phyloP scores from a whole-genome alignment of 1,140 invertebrate genomes.

The Panulirus ornatus region DNA sequence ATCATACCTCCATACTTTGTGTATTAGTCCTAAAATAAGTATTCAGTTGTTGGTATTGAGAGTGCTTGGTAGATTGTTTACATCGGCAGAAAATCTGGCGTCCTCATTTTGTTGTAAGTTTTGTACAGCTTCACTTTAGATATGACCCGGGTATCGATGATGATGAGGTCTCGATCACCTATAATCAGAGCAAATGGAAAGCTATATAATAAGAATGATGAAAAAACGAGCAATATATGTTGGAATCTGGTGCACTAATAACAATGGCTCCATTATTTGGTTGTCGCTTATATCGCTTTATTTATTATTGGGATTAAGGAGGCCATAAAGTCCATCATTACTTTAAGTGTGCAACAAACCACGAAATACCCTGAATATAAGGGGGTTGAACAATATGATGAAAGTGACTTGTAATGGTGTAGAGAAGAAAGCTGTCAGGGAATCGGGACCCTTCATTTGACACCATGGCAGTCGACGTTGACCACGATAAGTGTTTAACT shows the following conservation, averaged over 20 bases:
- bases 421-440: too few species aligned
- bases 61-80: slow-evolving; percentile 43
- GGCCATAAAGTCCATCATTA: too few species aligned
- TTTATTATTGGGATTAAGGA: not conserved
- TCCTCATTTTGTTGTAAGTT: slow-evolving; percentile 71
- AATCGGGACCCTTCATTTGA: too few species aligned
- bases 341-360: too few species aligned
- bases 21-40: not conserved
- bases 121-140: slow-evolving; percentile 52
- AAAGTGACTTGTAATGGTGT: too few species aligned
- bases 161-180: not conserved
- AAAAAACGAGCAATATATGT: not conserved
- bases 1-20: not conserved
- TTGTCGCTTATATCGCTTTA: not conserved
- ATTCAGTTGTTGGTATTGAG: slow-evolving; percentile 33
- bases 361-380: too few species aligned
- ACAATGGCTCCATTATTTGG: slow-evolving; percentile 52
- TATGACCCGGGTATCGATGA: not conserved
- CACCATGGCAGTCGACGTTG: too few species aligned
- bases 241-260: not conserved
- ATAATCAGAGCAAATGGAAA: not conserved
- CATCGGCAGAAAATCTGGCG: slow-evolving; percentile 62
- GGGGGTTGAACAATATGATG: too few species aligned
- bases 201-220: not conserved
- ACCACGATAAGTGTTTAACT: too few species aligned